Percentiles rank a stretch among this genome's conserved stretches.
phyloP scores from a whole-genome alignment of 1,140 invertebrate species.

The Gryon sp. region DNA sequence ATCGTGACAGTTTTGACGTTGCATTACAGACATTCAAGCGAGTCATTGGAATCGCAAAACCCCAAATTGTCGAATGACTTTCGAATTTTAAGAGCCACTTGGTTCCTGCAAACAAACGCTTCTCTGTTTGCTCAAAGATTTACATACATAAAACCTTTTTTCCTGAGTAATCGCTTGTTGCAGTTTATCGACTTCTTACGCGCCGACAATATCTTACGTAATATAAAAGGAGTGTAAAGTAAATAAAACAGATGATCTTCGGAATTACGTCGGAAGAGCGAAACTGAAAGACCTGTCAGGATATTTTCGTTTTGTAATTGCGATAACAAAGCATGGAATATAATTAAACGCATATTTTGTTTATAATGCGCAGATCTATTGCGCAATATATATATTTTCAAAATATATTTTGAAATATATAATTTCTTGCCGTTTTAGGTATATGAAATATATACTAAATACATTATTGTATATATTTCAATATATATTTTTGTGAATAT shows the following conservation, averaged over 20 bases:
- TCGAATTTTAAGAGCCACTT: conserved; percentile 35
- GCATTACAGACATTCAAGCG: neutral
- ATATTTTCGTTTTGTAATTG: no score
- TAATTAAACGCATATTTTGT: no score
- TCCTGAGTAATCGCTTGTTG: conserved; percentile 26
- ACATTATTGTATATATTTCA: no score
- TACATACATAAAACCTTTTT: conserved; percentile 27
- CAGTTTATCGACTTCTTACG: conserved; percentile 35
- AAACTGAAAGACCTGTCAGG: conserved; percentile 20
- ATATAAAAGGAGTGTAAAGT: conserved; percentile 35
- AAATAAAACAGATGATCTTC: conserved; percentile 18
- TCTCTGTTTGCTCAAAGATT: neutral
- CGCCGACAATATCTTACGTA: conserved; percentile 17
- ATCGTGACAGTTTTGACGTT: conserved; percentile 10
- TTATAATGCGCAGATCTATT: no score
- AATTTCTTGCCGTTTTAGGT: no score
- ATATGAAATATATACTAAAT: no score
- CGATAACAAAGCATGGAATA: no score
- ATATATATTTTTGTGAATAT: no score
- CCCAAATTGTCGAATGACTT: conserved; percentile 24
- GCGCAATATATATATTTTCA: no score
- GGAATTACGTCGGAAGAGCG: conserved; percentile 4
- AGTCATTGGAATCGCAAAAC: conserved; percentile 30
- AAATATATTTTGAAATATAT: no score
- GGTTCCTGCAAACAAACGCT: conserved; percentile 23